Base-by-base conservation (phyloP, 2,113 vertebrate species). In the Rana temporaria region DNA sequence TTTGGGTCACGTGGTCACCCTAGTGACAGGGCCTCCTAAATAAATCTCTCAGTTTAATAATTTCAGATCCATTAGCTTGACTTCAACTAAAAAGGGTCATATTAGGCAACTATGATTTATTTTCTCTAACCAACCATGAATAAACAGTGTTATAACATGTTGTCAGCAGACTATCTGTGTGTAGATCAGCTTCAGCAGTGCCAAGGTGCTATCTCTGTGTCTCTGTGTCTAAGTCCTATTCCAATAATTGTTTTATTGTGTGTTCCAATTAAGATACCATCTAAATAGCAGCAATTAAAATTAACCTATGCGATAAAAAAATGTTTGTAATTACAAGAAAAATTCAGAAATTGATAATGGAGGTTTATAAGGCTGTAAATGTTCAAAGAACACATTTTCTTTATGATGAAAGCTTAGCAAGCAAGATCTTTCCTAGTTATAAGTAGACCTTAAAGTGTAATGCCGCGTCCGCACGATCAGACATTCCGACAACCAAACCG, bases 261-360 rank as follows among this genome's bases (percentile, higher is more conserved):
- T 14, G 82, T 88, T 80, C 85, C 86, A 89, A 89, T 85, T 32
- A 86, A 87, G 89, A 90, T 90, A 86, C 63, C 17, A 88, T 89
- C 87, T 84, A 84, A 85, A 86, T 77, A 85, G 86, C 79, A 83
- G 3, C 30, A 85, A 86, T 81, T 62, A 63, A 81, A 71, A 81
- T 81, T 81, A 81, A 42, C 24, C 48, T 4, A 34, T 16, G 14
- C 34, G 79, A 73, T 73, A 81, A 72, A 6, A 6, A 53, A 17
- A 24, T 18, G n/a, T 30, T 73, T 1, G 65, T 64, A 65, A 78
- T 78, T 62, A 30, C 26, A 30, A 32, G 32, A 56, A 73, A 81
- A 55, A 81, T 81, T 17, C 20, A 55, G 48, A 65, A 73, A 64
- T 38, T 56, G 79, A 73, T 81, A 73, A 81, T 32, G 14, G 22